These are phyloP conservation scores for Lampris megalopsis DNA, from an alignment of 2,113 vertebrate species.

Conservation along the genomic window DNA sequence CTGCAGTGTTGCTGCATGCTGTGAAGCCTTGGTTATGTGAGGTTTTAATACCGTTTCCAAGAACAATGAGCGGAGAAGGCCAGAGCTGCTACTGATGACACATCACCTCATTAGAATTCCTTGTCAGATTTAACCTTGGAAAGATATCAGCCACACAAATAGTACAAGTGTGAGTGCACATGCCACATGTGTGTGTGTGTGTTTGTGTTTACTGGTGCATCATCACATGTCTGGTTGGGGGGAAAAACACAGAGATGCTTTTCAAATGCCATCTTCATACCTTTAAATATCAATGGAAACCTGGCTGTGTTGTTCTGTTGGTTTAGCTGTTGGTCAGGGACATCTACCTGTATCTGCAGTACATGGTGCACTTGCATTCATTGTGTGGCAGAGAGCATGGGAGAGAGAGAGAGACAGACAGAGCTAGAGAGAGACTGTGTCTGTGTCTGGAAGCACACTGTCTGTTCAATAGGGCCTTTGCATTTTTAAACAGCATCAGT, in stretches of 20 bases:
- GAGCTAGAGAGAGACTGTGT: constrained; percentile 2
- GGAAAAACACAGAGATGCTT: constrained; percentile 8
- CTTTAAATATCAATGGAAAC: too few relatives aligned
- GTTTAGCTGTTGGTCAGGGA: not conserved
- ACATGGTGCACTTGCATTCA: constrained; percentile 15
- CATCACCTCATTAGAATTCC: constrained; percentile 86
- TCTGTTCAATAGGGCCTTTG: constrained; percentile 80
- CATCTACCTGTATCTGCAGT: constrained; percentile 8
- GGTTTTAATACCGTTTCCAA: constrained; percentile 72
- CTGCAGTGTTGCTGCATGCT: constrained; percentile 54
- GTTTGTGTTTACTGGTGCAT: not conserved
- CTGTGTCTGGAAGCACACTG: constrained; percentile 55
- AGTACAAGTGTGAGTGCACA: constrained; percentile 61
- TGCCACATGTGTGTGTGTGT: constrained; percentile 13
- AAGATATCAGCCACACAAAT: constrained; percentile 72
- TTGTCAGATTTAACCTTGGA: constrained; percentile 82
- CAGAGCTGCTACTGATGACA: constrained; percentile 78
- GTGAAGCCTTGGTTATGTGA: constrained; percentile 59
- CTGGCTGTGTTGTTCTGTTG: too few relatives aligned
- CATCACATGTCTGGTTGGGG: not conserved
- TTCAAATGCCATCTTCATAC: constrained; percentile 1
- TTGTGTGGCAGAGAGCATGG: not conserved
- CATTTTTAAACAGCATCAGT: constrained; percentile 85
- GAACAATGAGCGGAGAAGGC: constrained; percentile 81
- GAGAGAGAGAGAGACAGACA: not conserved